These are phyloP conservation scores for Macrostomum lignano DNA, from an alignment of 1,140 invertebrate genomes.

Conservation along the genomic window DNA sequence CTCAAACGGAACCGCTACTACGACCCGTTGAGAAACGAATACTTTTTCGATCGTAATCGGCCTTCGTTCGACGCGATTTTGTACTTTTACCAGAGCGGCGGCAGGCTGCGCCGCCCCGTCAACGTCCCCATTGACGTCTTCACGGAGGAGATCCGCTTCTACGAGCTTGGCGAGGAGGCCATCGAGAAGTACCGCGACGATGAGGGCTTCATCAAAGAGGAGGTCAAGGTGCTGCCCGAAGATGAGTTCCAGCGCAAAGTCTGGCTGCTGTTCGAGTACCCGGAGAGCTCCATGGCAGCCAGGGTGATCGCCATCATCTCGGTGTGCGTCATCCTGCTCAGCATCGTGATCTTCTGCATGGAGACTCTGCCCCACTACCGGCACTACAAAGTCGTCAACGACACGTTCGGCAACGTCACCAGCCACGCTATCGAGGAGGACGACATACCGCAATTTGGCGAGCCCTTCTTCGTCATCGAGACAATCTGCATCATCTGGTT, in stretches of 20 bases:
- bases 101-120: slow-evolving; percentile 68
- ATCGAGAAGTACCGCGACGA: slow-evolving; percentile 11
- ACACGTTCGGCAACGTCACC: neutral
- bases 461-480: slow-evolving; percentile 18
- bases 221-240: slow-evolving; percentile 7
- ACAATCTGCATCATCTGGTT: slow-evolving; percentile 29
- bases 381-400: slow-evolving; percentile 40
- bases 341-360: slow-evolving; percentile 97
- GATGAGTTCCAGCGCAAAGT: slow-evolving; percentile 75
- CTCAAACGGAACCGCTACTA: slow-evolving; percentile 51
- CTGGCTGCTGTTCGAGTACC: slow-evolving; percentile 90
- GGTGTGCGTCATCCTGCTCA: slow-evolving; percentile 77
- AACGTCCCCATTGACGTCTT: slow-evolving; percentile 56
- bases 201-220: slow-evolving; percentile 5
- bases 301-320: slow-evolving; percentile 95
- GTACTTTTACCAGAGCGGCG: slow-evolving; percentile 96
- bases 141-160: slow-evolving; percentile 23
- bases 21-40: slow-evolving; percentile 82
- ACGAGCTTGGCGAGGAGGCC: slow-evolving; percentile 17
- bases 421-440: slow-evolving; percentile 1
- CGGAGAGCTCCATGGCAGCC: slow-evolving; percentile 90
- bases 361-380: slow-evolving; percentile 97
- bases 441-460: slow-evolving; percentile 1
- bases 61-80: slow-evolving; percentile 60
- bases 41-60: slow-evolving; percentile 95